phyloP scores from a whole-genome alignment of 2,888 invertebrate genomes.

The Rhingia rostrata region DNA sequence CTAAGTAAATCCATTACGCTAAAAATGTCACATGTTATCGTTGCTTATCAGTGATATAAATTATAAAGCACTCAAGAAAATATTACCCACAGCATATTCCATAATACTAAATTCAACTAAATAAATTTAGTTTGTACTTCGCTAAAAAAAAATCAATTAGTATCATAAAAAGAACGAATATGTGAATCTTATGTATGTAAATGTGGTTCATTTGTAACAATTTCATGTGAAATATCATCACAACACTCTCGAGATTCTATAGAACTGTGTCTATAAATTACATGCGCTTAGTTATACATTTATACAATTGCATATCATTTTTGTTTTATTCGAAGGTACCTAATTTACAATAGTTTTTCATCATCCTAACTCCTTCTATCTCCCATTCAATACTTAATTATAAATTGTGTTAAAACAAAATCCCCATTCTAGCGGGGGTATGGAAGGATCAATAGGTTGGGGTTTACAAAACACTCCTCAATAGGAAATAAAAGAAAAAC shows the following conservation, averaged over 20 bases:
- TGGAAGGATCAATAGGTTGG: conserved; percentile 66
- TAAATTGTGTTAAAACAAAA: conserved; percentile 33
- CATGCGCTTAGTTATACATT: conserved; percentile 69
- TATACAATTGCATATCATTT: conserved; percentile 69
- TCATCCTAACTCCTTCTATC: conserved; percentile 50
- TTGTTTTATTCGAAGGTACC: conserved; percentile 79
- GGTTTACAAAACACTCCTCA: conserved; percentile 39
- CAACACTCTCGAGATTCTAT: conserved; percentile 82
- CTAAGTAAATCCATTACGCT: no score
- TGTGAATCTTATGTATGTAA: conserved; percentile 30
- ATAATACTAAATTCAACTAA: not conserved
- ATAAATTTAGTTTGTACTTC: not conserved
- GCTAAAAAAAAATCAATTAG: conserved; percentile 2
- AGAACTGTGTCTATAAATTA: conserved; percentile 72
- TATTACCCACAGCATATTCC: not conserved
- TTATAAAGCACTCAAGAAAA: not conserved
- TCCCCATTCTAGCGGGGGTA: conserved; percentile 25
- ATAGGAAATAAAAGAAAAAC: conserved; percentile 18
- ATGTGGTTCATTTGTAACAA: conserved; percentile 53
- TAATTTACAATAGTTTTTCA: conserved; percentile 81
- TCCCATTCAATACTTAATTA: conserved; percentile 55
- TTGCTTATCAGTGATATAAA: no score
- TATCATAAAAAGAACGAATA: conserved; percentile 5
- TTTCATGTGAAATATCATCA: conserved; percentile 78
- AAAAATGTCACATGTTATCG: no score